Percentiles rank a stretch among this genome's conserved stretches.
These are phyloP conservation scores for Actinostola sp. DNA, from an alignment of 92 coral and sea anemone species.

Conservation along the genomic window DNA sequence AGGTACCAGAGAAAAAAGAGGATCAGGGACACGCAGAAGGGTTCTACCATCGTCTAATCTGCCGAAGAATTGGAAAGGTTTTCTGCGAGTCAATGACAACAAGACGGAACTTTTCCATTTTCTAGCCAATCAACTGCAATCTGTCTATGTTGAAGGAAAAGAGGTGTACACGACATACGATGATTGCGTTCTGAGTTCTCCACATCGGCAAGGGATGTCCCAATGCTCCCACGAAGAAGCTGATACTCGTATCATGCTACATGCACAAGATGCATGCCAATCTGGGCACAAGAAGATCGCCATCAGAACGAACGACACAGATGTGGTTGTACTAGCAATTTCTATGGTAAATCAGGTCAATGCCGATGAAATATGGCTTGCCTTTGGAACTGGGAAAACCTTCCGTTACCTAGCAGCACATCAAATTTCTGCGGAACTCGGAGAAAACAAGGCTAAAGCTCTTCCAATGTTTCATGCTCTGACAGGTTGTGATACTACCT, in stretches of 20 bases:
- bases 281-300: constrained; percentile 3
- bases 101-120: constrained; percentile 43
- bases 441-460: constrained; percentile 49
- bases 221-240: too few species aligned
- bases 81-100: constrained; percentile 45
- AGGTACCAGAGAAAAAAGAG: too few species aligned
- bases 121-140: constrained; percentile 32
- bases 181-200: constrained; percentile 5
- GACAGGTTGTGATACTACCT: constrained; percentile 66
- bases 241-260: constrained; percentile 11
- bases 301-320: constrained; percentile 44
- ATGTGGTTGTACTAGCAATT: constrained; percentile 43
- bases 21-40: too few species aligned
- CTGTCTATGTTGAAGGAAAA: too few species aligned
- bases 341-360: constrained; percentile 19
- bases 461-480: constrained; percentile 57
- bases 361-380: constrained; percentile 46
- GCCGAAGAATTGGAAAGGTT: too few species aligned
- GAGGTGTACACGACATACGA: background rate
- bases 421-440: constrained; percentile 26
- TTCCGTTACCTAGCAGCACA: constrained; percentile 44
- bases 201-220: constrained; percentile 8
- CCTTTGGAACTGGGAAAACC: constrained; percentile 61
- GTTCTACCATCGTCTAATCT: too few species aligned
- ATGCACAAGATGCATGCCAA: constrained; percentile 21